A percentile compares a stretch with the other conserved stretches of the same genome.
Conservation (phyloP, 2,888 invertebrate genomes). For the Alloplasta piceator region DNA sequence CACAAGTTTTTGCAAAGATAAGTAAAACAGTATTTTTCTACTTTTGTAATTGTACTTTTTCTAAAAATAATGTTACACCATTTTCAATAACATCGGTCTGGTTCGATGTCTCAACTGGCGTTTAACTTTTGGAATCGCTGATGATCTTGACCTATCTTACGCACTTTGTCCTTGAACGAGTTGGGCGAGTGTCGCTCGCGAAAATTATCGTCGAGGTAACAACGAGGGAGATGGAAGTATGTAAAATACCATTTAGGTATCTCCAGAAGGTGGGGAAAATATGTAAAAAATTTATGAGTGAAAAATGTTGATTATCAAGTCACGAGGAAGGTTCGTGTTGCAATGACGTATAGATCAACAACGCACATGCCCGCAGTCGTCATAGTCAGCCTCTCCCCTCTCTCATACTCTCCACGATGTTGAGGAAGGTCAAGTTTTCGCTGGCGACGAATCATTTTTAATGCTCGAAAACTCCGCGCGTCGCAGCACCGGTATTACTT, state of each 20-base stretch:
- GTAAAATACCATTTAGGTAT: neutral
- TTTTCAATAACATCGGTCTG: too few relatives aligned
- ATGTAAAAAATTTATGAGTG: neutral
- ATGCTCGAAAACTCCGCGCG: slow-evolving; percentile 25
- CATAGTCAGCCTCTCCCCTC: slow-evolving; percentile 30
- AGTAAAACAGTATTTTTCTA: too few relatives aligned
- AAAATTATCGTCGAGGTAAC: neutral
- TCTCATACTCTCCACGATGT: slow-evolving; percentile 24
- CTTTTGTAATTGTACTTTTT: too few relatives aligned
- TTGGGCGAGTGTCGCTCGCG: too few relatives aligned
- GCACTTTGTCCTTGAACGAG: too few relatives aligned
- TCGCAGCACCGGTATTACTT: slow-evolving; percentile 20
- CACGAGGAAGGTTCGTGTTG: slow-evolving; percentile 58
- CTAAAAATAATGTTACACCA: too few relatives aligned
- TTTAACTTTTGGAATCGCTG: too few relatives aligned
- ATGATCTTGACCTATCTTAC: too few relatives aligned
- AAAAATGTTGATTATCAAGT: slow-evolving; percentile 38
- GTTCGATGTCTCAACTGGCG: too few relatives aligned
- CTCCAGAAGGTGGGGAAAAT: neutral
- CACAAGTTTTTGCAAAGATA: too few relatives aligned
- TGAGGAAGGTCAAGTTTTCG: slow-evolving; percentile 61
- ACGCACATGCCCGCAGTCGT: slow-evolving; percentile 40
- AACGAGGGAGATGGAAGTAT: neutral
- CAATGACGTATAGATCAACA: slow-evolving; percentile 30
- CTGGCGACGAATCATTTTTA: slow-evolving; percentile 46